Base-by-base conservation (phyloP, 2,113 vertebrate species). In the Lates calcarifer region DNA sequence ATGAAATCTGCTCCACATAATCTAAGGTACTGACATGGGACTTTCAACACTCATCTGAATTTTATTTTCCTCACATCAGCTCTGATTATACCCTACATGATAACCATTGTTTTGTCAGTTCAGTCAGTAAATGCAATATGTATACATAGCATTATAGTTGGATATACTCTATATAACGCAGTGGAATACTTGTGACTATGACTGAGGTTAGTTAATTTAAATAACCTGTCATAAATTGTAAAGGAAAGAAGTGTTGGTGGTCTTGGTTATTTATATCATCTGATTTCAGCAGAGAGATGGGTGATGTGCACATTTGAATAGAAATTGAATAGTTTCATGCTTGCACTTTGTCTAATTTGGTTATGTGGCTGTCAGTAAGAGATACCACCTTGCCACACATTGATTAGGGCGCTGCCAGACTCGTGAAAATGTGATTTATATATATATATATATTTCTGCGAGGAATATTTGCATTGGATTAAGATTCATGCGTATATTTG, bases 401-500 rank as follows among this genome's bases (percentile, higher is more conserved):
- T 85, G 87, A 90, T 90, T 87, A 80, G 39, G 69, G 39, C 39
- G 14, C 65, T 45, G 56, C 56, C 65, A 51, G 65, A 35, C 60
- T 33, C 31, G 68, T 24, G 60, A 53, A 77, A 78, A 57, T 74
- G 81, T 14, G 3, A 65, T 79, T 82, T 83, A 60, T 57, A 73
- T 82, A 69, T 74, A 86, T 83, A 60, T 57, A 73, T 82, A 69
- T 74, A 86, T 81, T 73, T 67, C 60, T 71, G 49, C 2, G 3
- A 77, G 51, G 49, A 68, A 69, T 90, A 85, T 92, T 92, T 90
- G 82, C 71, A 49, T 74, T 67, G 79, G 83, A 90, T 92, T 87
- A 83, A 74, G 83, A 94, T 92, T 88, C 89, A 89, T 79, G 72
- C 80, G 78, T 89, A 81, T 74, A 81, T 90, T 90, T 87, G 58